Evolutionary conservation across 2,797 vertebrate genomes (phyloP), one percentile per base, ranked within the genome.

Genomic region (Sebastes iracundus): DNA sequence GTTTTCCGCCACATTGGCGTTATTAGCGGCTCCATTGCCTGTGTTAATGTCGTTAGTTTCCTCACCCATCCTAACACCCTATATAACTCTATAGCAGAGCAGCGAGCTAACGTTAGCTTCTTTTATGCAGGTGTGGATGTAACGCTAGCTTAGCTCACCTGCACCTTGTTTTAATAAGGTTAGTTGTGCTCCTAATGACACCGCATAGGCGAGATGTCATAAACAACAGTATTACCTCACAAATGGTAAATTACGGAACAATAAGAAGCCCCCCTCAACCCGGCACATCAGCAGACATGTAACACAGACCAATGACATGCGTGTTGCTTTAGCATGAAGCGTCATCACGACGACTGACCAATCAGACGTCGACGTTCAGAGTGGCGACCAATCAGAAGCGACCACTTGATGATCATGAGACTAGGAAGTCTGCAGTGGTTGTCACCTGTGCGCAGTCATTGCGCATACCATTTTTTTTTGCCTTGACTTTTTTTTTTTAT

Each of bases 11-110:
- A 18, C 82, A 55, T 25, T 82, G 11, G 49, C 32, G 6, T 65
- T 32, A 14, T 66, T 23, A 0, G 42, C 70, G 2, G 73, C 14
- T n/a, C 3, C 78, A 12, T 11, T 56, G 8, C 28, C 38, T 6
- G 80, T 38, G 10, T 87, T 82, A 10, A 64, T 89, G 25, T 92
- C 82, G 25, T 87, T 86, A 0, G 70, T 86, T 87, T 92, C 90
- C n/a, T 92, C 89, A 2, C 87, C 86, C 93, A 94, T 94, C 72
- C 14, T 89, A 2, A 70, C 22, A 56, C 25, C 14, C n/a, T 22
- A 33, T 25, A 33, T 46, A 16, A 18, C 64, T 18, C 2, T 49
- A n/a, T 12, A 16, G 58, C 20, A 18, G 6, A 33, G 33, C 18
- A 5, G 78, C 71, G 83, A 80, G 83, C 85, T 77, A 46, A 38